Conservation (phyloP, 2,888 invertebrate species). For the Ormyrus rosae region DNA sequence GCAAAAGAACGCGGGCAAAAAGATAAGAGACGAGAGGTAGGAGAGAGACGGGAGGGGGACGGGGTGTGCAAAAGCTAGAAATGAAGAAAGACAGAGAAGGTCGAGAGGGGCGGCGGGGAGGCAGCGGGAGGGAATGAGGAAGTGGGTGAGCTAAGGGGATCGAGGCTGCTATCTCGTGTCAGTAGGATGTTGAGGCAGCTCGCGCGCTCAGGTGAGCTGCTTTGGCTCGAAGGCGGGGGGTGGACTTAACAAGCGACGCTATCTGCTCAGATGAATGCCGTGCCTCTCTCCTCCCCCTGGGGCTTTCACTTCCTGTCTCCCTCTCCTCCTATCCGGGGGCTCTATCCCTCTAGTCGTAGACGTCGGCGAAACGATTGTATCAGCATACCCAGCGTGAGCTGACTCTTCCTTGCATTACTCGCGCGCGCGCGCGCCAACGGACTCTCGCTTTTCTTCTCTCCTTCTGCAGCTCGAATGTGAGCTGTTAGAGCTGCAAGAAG, state of each 20-base stretch:
- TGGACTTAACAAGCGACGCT: constrained; percentile 75
- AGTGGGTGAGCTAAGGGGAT: constrained; percentile 56
- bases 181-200: constrained; percentile 68
- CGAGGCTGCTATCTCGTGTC: constrained; percentile 67
- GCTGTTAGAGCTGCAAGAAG: constrained; percentile 19
- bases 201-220: constrained; percentile 62
- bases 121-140: constrained; percentile 38
- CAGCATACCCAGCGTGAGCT: constrained; percentile 1
- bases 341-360: background rate
- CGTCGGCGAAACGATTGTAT: constrained; percentile 45
- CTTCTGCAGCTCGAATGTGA: background rate
- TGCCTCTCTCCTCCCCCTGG: constrained; percentile 62
- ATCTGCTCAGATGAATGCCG: constrained; percentile 74
- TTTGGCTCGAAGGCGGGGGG: constrained; percentile 55
- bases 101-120: background rate
- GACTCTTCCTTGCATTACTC: constrained; percentile 21
- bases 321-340: background rate
- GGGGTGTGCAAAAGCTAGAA: background rate
- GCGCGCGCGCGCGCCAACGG: background rate
- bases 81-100: background rate
- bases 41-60: background rate
- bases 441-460: too few relatives aligned
- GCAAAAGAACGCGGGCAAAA: constrained; percentile 48
- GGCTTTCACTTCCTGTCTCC: constrained; percentile 1
- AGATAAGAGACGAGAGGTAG: constrained; percentile 24